Conservation (phyloP, 2,113 vertebrate species). For the Dicrurus megarhynchus region DNA sequence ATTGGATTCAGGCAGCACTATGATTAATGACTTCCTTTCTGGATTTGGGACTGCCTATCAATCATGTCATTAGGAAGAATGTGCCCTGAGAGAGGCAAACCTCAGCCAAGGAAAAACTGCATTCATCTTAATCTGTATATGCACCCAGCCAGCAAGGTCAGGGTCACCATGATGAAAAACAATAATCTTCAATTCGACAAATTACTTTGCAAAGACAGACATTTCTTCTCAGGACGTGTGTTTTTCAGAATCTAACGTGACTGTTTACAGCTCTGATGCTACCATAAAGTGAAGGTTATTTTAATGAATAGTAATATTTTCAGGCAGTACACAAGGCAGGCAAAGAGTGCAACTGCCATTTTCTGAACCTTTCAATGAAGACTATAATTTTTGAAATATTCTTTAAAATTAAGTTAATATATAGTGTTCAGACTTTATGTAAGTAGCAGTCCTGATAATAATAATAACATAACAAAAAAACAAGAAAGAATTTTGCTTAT, state of each 20-base stretch:
- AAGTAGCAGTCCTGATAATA: neutral
- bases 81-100: conserved; percentile 99
- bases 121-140: conserved; percentile 99
- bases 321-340: conserved; percentile 76
- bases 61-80: conserved; percentile 99
- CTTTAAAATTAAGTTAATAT: conserved; percentile 25
- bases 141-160: conserved; percentile 97
- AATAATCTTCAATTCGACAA: conserved; percentile 99
- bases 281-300: conserved; percentile 92
- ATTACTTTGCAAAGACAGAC: conserved; percentile 97
- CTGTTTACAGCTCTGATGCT: conserved; percentile 89
- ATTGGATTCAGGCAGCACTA: conserved; percentile 97
- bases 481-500: neutral
- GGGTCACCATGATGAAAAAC: conserved; percentile 99
- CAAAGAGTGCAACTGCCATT: conserved; percentile 71
- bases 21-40: conserved; percentile 99
- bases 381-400: neutral
- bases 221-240: conserved; percentile 75
- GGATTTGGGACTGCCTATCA: conserved; percentile 99
- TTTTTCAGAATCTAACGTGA: conserved; percentile 82
- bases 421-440: neutral
- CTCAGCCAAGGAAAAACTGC: conserved; percentile 99
- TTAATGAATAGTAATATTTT: conserved; percentile 92
- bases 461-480: neutral
- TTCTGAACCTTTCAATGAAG: neutral